phyloP scores from a whole-genome alignment of 2,113 vertebrate species.

The Pterocles burchelli region DNA sequence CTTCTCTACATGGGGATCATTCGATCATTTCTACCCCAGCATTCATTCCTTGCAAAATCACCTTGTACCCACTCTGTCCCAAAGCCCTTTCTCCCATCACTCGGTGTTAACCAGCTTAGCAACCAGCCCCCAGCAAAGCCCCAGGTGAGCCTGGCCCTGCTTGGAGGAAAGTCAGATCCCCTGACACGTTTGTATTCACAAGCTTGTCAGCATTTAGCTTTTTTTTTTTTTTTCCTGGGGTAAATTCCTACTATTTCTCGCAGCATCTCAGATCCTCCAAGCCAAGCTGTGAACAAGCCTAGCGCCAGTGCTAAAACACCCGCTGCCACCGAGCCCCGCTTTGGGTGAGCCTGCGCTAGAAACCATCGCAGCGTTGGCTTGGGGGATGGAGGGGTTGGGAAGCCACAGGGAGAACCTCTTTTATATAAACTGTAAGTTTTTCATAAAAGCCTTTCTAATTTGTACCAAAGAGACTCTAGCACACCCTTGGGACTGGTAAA shows the following conservation, averaged over 20 bases:
- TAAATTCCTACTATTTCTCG: not conserved
- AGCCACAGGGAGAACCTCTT: constrained; percentile 7
- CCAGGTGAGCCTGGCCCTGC: not conserved
- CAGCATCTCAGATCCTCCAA: not conserved
- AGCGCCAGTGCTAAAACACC: not conserved
- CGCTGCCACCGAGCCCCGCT: not conserved
- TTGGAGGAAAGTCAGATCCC: not conserved
- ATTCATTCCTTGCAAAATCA: not conserved
- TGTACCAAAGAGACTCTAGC: constrained; percentile 45
- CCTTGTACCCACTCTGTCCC: too few relatives aligned
- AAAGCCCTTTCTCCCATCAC: rapidly evolving
- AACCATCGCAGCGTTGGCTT: not conserved
- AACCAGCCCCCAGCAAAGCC: not conserved
- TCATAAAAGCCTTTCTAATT: constrained; percentile 52
- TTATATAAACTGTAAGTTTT: constrained; percentile 44
- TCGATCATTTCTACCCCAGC: rapidly evolving
- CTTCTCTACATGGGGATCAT: rapidly evolving
- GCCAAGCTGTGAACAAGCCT: not conserved
- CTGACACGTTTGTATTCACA: not conserved
- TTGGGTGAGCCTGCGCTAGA: not conserved
- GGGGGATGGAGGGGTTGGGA: not conserved
- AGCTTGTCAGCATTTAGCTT: not conserved
- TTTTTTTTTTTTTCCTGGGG: not conserved
- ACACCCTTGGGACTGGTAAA: constrained; percentile 56
- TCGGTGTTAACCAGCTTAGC: not conserved